These are phyloP conservation scores for Pollachius pollachius DNA, from an alignment of 2,113 vertebrate species.

Conservation along the genomic window DNA sequence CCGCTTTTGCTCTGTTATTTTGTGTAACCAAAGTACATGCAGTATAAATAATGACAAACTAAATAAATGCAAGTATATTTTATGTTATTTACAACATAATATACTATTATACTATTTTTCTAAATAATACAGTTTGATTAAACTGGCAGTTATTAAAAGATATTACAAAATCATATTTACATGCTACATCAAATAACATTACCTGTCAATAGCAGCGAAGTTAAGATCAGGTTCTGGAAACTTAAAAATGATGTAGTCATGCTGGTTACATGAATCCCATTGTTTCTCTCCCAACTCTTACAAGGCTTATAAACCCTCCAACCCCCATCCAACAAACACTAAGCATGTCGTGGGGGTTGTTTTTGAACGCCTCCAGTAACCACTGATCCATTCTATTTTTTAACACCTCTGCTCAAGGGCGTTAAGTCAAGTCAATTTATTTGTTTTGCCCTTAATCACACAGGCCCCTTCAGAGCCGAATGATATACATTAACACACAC, in stretches of 20 bases:
- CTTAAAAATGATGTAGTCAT: not conserved
- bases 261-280: not conserved
- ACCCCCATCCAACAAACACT: not conserved
- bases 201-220: not conserved
- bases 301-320: not conserved
- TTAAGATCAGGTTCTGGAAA: not conserved
- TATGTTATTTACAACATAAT: too few species aligned
- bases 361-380: conserved; percentile 67
- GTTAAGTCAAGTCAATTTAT: too few species aligned
- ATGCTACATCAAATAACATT: not conserved
- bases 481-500: too few species aligned
- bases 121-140: too few species aligned
- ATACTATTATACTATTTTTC: too few species aligned
- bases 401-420: conserved; percentile 29
- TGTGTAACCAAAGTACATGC: too few species aligned
- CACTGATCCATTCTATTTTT: conserved; percentile 55
- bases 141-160: too few species aligned
- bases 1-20: too few species aligned
- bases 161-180: not conserved
- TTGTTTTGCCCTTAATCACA: too few species aligned
- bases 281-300: not conserved
- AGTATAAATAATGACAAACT: too few species aligned
- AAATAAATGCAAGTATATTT: too few species aligned
- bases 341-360: conserved; percentile 35
- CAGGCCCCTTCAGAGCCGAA: too few species aligned